phyloP scores from a whole-genome alignment of 30 jellyfish, hydroid and myxozoan species.

The Hydractinia echinata region DNA sequence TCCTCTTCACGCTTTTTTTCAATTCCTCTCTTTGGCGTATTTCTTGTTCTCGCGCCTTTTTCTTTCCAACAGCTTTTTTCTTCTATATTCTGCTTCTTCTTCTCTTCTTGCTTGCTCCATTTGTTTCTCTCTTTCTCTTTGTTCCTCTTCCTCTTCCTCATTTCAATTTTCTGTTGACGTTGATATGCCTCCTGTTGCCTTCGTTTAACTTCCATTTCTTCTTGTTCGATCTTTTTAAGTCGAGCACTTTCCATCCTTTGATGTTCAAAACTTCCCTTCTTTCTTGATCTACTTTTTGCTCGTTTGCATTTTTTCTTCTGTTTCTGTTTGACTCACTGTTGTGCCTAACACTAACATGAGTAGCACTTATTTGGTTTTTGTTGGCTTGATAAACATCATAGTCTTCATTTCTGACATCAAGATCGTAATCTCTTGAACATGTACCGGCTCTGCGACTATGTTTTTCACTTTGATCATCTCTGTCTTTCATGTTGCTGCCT shows the following conservation, averaged over 20 bases:
- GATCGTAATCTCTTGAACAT: too few relatives aligned
- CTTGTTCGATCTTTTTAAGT: background rate
- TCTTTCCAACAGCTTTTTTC: background rate
- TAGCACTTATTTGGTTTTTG: background rate
- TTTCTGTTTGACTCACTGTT: too few relatives aligned
- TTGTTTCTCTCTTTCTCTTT: background rate
- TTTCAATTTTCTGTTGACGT: background rate
- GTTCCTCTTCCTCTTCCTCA: conserved; percentile 6
- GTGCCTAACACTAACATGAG: background rate
- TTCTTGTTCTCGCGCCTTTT: background rate
- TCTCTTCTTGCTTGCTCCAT: too few relatives aligned
- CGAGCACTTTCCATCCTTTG: background rate
- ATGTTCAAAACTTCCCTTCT: background rate
- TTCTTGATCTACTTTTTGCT: too few relatives aligned
- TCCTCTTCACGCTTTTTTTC: background rate
- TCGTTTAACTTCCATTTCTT: background rate
- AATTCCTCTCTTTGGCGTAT: background rate
- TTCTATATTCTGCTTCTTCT: too few relatives aligned
- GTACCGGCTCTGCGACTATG: too few relatives aligned
- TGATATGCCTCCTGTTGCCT: background rate
- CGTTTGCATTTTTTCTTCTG: too few relatives aligned
- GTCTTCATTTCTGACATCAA: too few relatives aligned
- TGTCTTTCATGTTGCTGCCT: too few relatives aligned
- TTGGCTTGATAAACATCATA: background rate
- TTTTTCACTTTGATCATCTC: too few relatives aligned